These are phyloP conservation scores for Ibycter americanus DNA, from an alignment of 2,797 vertebrate species.

Conservation along the genomic window DNA sequence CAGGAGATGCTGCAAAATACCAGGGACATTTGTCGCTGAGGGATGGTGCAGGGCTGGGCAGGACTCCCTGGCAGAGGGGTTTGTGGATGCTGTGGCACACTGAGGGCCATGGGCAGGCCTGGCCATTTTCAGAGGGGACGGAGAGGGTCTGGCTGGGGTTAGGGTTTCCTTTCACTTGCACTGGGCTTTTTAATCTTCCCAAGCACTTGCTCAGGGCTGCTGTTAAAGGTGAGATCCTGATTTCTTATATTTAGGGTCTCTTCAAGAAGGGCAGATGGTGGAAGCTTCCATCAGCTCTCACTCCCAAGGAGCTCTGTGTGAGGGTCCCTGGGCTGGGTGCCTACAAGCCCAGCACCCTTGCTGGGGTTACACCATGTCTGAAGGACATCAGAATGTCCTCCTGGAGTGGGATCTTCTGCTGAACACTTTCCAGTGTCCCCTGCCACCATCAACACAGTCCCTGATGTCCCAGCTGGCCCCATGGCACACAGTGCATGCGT, in stretches of 20 bases:
- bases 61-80: background rate
- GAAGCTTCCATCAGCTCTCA: rapidly evolving
- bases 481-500: rapidly evolving
- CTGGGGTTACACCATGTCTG: too few species aligned
- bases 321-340: background rate
- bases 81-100: rapidly evolving
- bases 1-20: background rate
- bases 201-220: background rate
- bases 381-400: background rate
- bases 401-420: background rate
- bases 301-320: background rate
- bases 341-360: background rate
- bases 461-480: rapidly evolving
- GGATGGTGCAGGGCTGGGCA: background rate
- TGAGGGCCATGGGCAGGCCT: background rate
- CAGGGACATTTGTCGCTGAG: rapidly evolving
- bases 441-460: background rate
- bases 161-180: background rate
- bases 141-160: background rate
- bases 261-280: background rate
- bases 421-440: background rate
- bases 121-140: background rate
- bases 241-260: background rate
- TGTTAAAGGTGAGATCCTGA: background rate
- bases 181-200: background rate